Evolutionary conservation across 2,888 invertebrate species (phyloP).

Genomic region (Heliconius ismenius): DNA sequence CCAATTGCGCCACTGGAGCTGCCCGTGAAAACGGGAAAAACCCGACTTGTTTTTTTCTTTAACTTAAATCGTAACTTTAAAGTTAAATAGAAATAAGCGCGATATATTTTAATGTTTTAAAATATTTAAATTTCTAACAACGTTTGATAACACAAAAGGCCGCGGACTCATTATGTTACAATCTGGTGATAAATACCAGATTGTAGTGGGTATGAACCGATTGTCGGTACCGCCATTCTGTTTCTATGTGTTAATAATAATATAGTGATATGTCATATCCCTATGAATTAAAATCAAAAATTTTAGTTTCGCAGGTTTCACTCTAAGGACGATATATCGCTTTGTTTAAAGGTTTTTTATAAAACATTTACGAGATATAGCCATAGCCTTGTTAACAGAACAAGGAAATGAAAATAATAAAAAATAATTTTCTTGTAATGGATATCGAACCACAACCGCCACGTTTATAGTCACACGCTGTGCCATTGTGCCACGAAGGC

Average conservation of each 20-base stretch:
- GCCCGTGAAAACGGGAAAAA: constrained; percentile 54
- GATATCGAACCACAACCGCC: too few species aligned
- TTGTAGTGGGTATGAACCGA: not conserved
- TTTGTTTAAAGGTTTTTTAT: too few species aligned
- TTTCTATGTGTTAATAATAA: not conserved
- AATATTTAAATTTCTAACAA: not conserved
- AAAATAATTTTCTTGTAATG: too few species aligned
- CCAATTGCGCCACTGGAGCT: constrained; percentile 99
- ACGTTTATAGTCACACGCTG: too few species aligned
- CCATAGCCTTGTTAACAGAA: too few species aligned
- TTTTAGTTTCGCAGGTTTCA: too few species aligned
- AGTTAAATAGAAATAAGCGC: not conserved
- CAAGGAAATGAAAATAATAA: too few species aligned
- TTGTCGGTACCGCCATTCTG: not conserved
- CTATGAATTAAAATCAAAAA: too few species aligned
- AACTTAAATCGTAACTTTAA: not conserved
- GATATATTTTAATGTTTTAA: not conserved
- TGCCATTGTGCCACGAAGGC: too few species aligned
- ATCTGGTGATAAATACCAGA: not conserved
- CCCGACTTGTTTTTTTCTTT: constrained; percentile 48
- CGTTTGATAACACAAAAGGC: not conserved
- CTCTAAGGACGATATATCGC: too few species aligned
- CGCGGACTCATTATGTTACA: not conserved
- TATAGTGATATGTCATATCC: not conserved
- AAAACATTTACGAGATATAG: too few species aligned